A percentile compares a stretch with the other conserved stretches of the same genome.
These are phyloP conservation scores for Sebastes trivittatus DNA, from an alignment of 2,797 vertebrate species.

Conservation along the genomic window DNA sequence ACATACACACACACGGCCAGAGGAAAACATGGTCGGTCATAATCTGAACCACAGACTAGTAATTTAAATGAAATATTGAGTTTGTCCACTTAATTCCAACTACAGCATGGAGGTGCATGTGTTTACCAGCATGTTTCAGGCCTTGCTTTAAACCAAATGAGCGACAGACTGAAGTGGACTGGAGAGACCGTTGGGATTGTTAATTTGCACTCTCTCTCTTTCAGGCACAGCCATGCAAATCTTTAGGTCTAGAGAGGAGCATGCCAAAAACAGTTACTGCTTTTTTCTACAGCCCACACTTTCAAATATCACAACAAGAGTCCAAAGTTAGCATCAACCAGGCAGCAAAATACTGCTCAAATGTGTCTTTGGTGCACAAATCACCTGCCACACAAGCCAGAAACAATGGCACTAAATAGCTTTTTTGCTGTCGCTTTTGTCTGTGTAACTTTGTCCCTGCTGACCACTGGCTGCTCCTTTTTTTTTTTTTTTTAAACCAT, in stretches of 20 bases:
- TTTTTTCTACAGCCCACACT: background rate
- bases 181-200: constrained; percentile 2
- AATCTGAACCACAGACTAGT: constrained; percentile 31
- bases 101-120: background rate
- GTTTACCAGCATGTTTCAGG: background rate
- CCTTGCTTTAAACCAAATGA: background rate
- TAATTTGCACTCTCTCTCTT: constrained; percentile 27
- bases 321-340: background rate
- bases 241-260: background rate
- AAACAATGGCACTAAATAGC: constrained; percentile 21
- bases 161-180: background rate
- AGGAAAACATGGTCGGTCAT: constrained; percentile 32
- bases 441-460: constrained; percentile 21
- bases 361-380: constrained; percentile 21
- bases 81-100: background rate
- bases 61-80: background rate
- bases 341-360: background rate
- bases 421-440: constrained; percentile 11
- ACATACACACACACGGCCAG: background rate
- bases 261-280: background rate
- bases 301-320: background rate
- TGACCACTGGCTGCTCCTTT: constrained; percentile 15
- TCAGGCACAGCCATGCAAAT: constrained; percentile 46
- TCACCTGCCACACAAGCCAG: background rate
- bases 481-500: background rate